These are phyloP conservation scores for Drosophila subsilvestris DNA, from an alignment of 2,888 invertebrate genomes.

Conservation along the genomic window DNA sequence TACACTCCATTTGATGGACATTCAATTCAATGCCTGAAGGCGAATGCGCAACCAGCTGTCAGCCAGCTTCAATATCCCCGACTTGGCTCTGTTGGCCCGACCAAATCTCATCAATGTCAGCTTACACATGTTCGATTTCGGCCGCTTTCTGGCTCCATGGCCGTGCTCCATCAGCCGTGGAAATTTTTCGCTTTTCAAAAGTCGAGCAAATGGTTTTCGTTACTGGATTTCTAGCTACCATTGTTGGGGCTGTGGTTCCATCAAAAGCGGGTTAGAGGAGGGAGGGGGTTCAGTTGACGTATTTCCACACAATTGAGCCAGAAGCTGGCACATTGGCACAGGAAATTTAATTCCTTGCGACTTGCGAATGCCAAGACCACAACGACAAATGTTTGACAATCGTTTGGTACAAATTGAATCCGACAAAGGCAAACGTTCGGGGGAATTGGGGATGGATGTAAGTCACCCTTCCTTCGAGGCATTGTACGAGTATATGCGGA, in stretches of 20 bases:
- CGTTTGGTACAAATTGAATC: slow-evolving; percentile 59
- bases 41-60: neutral
- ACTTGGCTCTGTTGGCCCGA: slow-evolving; percentile 26
- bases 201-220: slow-evolving; percentile 46
- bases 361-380: slow-evolving; percentile 34
- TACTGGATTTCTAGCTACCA: slow-evolving; percentile 2
- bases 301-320: slow-evolving; percentile 70
- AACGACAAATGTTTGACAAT: slow-evolving; percentile 49
- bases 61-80: slow-evolving; percentile 6
- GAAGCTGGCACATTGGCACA: slow-evolving; percentile 62
- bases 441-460: slow-evolving; percentile 27
- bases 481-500: slow-evolving; percentile 48
- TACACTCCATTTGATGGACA: neutral
- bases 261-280: slow-evolving; percentile 7
- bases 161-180: slow-evolving; percentile 13
- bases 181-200: slow-evolving; percentile 34
- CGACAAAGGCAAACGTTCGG: slow-evolving; percentile 44
- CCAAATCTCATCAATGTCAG: slow-evolving; percentile 70
- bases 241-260: slow-evolving; percentile 49
- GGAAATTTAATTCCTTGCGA: slow-evolving; percentile 66
- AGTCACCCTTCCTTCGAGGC: slow-evolving; percentile 41
- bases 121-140: slow-evolving; percentile 46
- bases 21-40: neutral
- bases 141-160: slow-evolving; percentile 7
- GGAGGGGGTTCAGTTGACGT: slow-evolving; percentile 47